Conservation (phyloP, 1,140 invertebrate species). For the Melitaea cinxia region DNA sequence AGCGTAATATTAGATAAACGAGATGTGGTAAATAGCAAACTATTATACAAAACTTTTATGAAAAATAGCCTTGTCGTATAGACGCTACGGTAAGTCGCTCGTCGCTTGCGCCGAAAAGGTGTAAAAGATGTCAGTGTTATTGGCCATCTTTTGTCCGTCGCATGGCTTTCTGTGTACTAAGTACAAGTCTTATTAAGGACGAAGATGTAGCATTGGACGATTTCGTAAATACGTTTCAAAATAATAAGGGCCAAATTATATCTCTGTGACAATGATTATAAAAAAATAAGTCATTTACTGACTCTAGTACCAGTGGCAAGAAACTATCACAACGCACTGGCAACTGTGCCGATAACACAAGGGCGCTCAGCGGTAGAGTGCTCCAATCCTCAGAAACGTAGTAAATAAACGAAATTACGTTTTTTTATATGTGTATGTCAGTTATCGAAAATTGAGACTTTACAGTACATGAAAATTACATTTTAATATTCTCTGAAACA, state of each 20-base stretch:
- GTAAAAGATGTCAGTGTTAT: slow-evolving; percentile 42
- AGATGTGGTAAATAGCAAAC: slow-evolving; percentile 18
- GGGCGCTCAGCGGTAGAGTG: no score
- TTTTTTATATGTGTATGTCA: no score
- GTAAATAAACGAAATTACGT: no score
- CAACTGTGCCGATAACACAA: slow-evolving; percentile 56
- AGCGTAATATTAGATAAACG: slow-evolving; percentile 25
- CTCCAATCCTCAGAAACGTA: no score
- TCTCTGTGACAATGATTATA: slow-evolving; percentile 24
- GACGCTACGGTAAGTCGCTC: slow-evolving; percentile 34
- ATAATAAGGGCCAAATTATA: slow-evolving; percentile 48
- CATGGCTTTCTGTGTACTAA: slow-evolving; percentile 65
- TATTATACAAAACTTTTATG: slow-evolving; percentile 19
- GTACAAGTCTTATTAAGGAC: slow-evolving; percentile 79
- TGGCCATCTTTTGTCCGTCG: slow-evolving; percentile 50
- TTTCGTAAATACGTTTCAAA: slow-evolving; percentile 53
- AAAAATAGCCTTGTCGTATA: slow-evolving; percentile 13
- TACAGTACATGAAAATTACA: no score
- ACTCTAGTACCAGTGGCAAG: slow-evolving; percentile 59
- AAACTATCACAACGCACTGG: slow-evolving; percentile 71
- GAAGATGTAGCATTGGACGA: slow-evolving; percentile 79
- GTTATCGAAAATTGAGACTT: no score
- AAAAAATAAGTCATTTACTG: slow-evolving; percentile 31
- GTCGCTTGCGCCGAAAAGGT: slow-evolving; percentile 51
- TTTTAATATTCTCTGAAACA: no score